Evolutionary conservation across 2,797 vertebrate genomes (phyloP).

Genomic region (Lindbergichthys nudifrons): DNA sequence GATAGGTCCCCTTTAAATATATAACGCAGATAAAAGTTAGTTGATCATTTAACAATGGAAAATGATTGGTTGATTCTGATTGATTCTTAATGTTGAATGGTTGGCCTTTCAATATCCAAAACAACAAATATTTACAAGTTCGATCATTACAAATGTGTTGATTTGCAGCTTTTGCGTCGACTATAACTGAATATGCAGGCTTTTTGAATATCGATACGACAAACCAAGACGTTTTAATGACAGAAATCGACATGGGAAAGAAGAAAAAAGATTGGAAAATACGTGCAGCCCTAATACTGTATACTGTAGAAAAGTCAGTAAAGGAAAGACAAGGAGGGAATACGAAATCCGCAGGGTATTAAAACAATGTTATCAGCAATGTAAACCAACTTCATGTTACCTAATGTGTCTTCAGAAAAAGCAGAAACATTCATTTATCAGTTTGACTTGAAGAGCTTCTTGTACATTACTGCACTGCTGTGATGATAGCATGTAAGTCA

Average conservation of each 20-base stretch:
- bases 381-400: neutral
- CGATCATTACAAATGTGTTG: neutral
- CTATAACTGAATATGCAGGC: neutral
- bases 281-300: neutral
- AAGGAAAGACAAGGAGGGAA: neutral
- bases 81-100: no score
- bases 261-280: neutral
- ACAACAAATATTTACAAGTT: neutral
- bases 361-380: neutral
- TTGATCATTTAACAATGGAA: no score
- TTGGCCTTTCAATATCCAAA: neutral
- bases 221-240: neutral
- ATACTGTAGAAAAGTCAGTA: neutral
- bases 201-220: neutral
- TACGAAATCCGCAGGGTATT: neutral
- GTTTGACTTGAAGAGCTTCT: neutral
- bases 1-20: no score
- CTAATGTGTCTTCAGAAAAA: neutral
- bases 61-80: no score
- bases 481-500: slow-evolving; percentile 1
- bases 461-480: neutral
- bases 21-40: neutral
- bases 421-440: neutral
- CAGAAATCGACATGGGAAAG: neutral
- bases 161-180: neutral